A percentile compares a stretch with the other conserved stretches of the same genome.
phyloP scores from a whole-genome alignment of 2,888 invertebrate genomes.

The Marasmarcha lunaedactyla region DNA sequence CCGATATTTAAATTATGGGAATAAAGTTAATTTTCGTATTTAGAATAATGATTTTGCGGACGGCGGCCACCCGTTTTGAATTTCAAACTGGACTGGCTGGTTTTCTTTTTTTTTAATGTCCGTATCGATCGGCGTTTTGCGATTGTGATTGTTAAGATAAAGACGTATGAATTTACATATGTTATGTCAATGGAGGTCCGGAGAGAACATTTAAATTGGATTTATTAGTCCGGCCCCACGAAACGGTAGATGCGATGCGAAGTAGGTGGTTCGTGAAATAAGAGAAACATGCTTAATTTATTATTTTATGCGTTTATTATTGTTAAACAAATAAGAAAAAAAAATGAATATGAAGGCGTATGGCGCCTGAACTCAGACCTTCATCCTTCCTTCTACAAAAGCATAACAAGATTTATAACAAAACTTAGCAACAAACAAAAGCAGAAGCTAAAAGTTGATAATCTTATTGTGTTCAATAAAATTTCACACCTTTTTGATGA shows the following conservation, averaged over 20 bases:
- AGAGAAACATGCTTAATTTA: neutral
- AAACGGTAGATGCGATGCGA: conserved; percentile 32
- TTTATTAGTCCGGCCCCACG: conserved; percentile 59
- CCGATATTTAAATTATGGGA: conserved; percentile 67
- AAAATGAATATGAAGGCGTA: too few species aligned
- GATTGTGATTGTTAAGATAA: conserved; percentile 66
- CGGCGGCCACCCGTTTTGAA: conserved; percentile 61
- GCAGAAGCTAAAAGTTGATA: conserved; percentile 41
- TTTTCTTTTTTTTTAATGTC: conserved; percentile 40
- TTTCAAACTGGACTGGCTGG: conserved; percentile 45
- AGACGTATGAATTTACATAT: conserved; percentile 68
- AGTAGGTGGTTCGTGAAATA: conserved; percentile 43
- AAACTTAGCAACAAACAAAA: conserved; percentile 46
- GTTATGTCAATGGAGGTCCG: conserved; percentile 62
- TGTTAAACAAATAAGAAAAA: too few species aligned
- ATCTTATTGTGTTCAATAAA: conserved; percentile 22
- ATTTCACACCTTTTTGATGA: conserved; percentile 17
- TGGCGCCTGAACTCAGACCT: neutral
- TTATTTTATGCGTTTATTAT: too few species aligned
- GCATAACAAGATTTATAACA: conserved; percentile 44
- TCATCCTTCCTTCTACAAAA: conserved; percentile 35
- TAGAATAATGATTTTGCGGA: conserved; percentile 58
- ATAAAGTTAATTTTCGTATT: conserved; percentile 65
- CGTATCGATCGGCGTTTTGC: conserved; percentile 46
- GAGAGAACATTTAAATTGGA: conserved; percentile 63